Conservation (phyloP, 1,140 invertebrate genomes). For the Drosophila setifemur region DNA sequence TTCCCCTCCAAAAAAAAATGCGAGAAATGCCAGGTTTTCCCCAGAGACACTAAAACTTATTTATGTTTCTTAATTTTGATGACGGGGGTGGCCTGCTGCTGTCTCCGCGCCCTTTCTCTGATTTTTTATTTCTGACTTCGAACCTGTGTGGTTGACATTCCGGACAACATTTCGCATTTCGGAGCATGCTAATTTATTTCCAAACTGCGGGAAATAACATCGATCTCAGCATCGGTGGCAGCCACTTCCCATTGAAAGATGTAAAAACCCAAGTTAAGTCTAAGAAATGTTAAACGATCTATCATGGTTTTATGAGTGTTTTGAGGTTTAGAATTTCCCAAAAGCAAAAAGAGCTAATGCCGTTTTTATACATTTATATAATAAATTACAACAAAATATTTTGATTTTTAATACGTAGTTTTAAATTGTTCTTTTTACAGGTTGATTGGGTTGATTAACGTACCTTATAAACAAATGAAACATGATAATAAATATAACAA, state of each 20-base stretch:
- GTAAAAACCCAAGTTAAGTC: conserved; percentile 19
- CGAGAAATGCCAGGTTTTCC: conserved; percentile 40
- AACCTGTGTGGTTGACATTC: conserved; percentile 33
- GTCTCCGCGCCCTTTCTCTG: background rate
- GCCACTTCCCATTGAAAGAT: conserved; percentile 4
- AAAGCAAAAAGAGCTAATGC: too few species aligned
- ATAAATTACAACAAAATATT: too few species aligned
- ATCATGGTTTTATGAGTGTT: too few species aligned
- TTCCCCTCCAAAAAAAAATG: conserved; percentile 23
- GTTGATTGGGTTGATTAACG: too few species aligned
- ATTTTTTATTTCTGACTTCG: background rate
- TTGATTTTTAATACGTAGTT: too few species aligned
- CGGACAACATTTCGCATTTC: conserved; percentile 1
- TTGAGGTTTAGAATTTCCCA: too few species aligned
- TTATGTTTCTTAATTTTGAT: conserved; percentile 35
- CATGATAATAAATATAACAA: too few species aligned
- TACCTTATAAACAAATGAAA: too few species aligned
- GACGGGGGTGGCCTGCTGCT: conserved; percentile 24
- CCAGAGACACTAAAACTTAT: conserved; percentile 59
- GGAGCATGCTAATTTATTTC: conserved; percentile 36
- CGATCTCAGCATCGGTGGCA: conserved; percentile 4
- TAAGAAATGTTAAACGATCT: too few species aligned
- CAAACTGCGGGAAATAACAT: conserved; percentile 31
- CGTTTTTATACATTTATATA: too few species aligned
- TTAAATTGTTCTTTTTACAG: too few species aligned